Conservation (phyloP, 2,888 invertebrate genomes). For the Harmothoe impar region DNA sequence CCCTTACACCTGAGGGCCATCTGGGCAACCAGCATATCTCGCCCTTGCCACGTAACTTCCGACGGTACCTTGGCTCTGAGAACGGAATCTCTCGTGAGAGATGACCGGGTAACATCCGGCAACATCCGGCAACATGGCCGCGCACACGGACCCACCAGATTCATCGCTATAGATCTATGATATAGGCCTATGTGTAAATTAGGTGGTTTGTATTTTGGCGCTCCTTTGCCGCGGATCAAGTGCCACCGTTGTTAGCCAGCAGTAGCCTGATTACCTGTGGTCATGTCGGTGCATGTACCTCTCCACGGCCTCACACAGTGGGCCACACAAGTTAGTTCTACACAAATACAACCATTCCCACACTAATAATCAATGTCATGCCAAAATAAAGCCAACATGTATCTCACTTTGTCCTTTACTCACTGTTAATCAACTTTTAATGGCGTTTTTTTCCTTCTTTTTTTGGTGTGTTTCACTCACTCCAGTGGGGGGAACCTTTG, state of each 20-base stretch:
- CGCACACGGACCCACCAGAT: too few species aligned
- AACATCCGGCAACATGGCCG: too few species aligned
- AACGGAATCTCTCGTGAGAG: too few species aligned
- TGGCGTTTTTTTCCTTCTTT: background rate
- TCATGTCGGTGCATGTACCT: background rate
- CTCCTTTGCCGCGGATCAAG: background rate
- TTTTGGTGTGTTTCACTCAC: background rate
- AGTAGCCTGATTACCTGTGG: background rate
- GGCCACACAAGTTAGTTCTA: slow-evolving; percentile 18
- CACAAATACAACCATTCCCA: background rate
- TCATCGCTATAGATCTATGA: too few species aligned
- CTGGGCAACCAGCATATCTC: too few species aligned
- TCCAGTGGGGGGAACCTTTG: slow-evolving; percentile 1
- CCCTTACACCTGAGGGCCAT: too few species aligned
- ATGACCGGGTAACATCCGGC: too few species aligned
- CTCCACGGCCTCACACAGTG: background rate
- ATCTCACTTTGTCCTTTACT: background rate
- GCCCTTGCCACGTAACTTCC: too few species aligned
- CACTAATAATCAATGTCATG: slow-evolving; percentile 5
- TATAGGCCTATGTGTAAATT: too few species aligned
- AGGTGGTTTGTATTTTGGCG: background rate
- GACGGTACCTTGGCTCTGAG: too few species aligned
- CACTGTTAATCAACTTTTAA: background rate
- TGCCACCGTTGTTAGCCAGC: slow-evolving; percentile 12
- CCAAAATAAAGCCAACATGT: background rate